These are phyloP conservation scores for Syrista parreyssii DNA, from an alignment of 2,888 invertebrate genomes.

Conservation along the genomic window DNA sequence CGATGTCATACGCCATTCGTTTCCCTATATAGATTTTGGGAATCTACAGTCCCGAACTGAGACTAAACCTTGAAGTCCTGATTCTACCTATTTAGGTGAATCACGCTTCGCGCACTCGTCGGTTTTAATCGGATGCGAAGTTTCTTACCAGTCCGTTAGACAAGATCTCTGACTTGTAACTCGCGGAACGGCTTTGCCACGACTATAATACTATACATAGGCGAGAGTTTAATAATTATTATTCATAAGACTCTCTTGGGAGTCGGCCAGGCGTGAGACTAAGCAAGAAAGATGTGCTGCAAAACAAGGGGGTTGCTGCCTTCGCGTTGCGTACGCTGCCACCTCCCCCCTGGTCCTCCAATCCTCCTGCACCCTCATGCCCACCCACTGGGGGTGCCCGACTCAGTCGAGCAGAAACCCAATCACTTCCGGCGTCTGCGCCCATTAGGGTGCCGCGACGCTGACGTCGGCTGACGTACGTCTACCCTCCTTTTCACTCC, in stretches of 20 bases:
- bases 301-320: conserved; percentile 53
- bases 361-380: conserved; percentile 26
- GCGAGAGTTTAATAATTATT: conserved; percentile 59
- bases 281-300: conserved; percentile 62
- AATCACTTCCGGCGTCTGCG: conserved; percentile 73
- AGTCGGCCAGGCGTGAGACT: conserved; percentile 61
- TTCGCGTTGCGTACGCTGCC: conserved; percentile 21
- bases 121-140: conserved; percentile 28
- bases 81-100: not conserved
- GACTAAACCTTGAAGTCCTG: not conserved
- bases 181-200: conserved; percentile 22
- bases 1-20: not conserved
- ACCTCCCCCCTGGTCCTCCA: conserved; percentile 27
- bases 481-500: conserved; percentile 26
- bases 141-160: conserved; percentile 33
- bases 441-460: conserved; percentile 69
- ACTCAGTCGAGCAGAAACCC: conserved; percentile 70
- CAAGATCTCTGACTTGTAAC: conserved; percentile 29
- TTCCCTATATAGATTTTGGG: not conserved
- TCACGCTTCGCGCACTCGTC: conserved; percentile 24
- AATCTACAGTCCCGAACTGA: not conserved
- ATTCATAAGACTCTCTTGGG: conserved; percentile 63
- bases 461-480: conserved; percentile 66
- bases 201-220: conserved; percentile 19
- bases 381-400: conserved; percentile 57